Evolutionary conservation across 2,797 vertebrate genomes (phyloP).

Genomic region (Antrozous pallidus): DNA sequence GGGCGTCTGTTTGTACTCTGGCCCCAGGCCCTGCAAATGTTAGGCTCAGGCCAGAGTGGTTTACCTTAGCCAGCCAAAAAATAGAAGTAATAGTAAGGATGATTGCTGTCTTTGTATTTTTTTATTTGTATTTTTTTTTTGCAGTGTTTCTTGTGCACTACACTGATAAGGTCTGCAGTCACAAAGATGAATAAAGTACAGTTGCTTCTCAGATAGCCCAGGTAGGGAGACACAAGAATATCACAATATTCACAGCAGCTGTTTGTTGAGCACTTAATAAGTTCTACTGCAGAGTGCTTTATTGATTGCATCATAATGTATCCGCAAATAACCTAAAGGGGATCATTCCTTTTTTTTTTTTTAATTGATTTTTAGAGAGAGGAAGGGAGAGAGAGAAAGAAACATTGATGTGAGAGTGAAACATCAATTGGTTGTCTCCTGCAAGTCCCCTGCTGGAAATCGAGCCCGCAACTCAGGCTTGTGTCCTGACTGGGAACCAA

Average conservation of each 20-base stretch:
- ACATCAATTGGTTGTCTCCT: background rate
- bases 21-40: background rate
- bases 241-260: background rate
- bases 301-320: background rate
- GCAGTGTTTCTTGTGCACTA: background rate
- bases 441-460: background rate
- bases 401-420: background rate
- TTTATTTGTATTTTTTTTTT: background rate
- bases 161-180: background rate
- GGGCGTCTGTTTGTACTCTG: background rate
- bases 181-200: background rate
- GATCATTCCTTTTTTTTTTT: background rate
- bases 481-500: background rate
- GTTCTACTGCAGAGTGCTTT: background rate
- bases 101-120: background rate
- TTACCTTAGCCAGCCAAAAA: background rate
- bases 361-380: background rate
- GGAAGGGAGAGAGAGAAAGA: background rate
- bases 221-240: background rate
- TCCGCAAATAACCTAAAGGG: background rate
- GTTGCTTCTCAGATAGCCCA: background rate
- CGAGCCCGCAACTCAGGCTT: background rate
- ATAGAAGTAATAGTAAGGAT: background rate
- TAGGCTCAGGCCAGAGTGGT: background rate
- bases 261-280: background rate